Evolutionary conservation across 2,888 invertebrate genomes (phyloP).

Genomic region (Drosophila imparisetae): DNA sequence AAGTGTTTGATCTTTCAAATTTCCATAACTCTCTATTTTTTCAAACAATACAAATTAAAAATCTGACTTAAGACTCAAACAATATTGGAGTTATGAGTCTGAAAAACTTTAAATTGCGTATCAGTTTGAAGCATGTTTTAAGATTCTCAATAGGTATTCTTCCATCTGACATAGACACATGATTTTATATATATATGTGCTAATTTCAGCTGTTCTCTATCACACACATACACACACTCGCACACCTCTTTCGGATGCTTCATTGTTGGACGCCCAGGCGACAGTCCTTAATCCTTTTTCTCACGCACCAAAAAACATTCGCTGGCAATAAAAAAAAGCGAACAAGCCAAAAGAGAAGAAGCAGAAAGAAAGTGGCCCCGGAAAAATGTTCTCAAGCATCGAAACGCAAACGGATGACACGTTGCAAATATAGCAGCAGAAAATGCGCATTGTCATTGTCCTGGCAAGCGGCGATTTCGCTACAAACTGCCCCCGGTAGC

Average conservation of each 20-base stretch:
- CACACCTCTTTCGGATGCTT: constrained; percentile 25
- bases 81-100: background rate
- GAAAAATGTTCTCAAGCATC: constrained; percentile 69
- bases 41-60: background rate
- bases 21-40: background rate
- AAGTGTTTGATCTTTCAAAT: background rate
- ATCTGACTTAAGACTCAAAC: background rate
- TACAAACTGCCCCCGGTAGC: constrained; percentile 50
- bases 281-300: constrained; percentile 76
- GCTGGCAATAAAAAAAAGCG: constrained; percentile 56
- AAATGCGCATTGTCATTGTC: constrained; percentile 75
- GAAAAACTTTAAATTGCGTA: background rate
- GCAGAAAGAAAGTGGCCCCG: constrained; percentile 20
- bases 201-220: constrained; percentile 44
- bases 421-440: constrained; percentile 66
- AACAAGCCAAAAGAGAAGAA: constrained; percentile 11
- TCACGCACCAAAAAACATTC: constrained; percentile 76
- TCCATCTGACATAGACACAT: background rate
- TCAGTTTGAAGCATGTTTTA: background rate
- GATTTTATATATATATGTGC: background rate
- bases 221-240: constrained; percentile 8
- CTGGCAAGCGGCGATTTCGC: constrained; percentile 65
- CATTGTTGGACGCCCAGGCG: constrained; percentile 47
- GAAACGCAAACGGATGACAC: constrained; percentile 62
- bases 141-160: background rate